Base-by-base conservation (phyloP, 2,113 vertebrate genomes). In the Oophaga pumilio region DNA sequence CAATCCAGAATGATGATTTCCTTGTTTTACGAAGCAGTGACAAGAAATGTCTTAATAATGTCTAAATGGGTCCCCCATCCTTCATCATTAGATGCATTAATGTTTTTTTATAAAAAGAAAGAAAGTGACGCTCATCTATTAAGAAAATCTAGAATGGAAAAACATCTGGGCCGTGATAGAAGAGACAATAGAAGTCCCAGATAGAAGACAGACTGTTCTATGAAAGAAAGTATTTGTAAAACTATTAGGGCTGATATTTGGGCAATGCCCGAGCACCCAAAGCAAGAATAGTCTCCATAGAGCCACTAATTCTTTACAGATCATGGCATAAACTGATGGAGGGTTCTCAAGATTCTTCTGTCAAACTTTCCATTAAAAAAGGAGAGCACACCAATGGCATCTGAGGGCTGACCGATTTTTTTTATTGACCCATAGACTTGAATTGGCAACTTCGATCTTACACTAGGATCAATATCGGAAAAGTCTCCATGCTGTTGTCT, bases 1-100 rank as follows among this genome's bases (percentile, higher is more conserved):
- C 85, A 87, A n/a, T 22, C 62, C 62, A 33, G 71, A 87, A 59
- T 43, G 50, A 52, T 69, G 76, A 52, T 80, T 80, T 62, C 24
- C 43, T n/a, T 56, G 60, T 79, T 68, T 33, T 0, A 49, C 20
- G 14, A 43, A 69, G 24, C 52, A 0, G 26, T 22, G 49, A 9
- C 76, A 71, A 53, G 76, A 80, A 81, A 71, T 24, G 62, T 80
- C 76, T 57, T 43, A 56, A 71, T 52, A 76, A 76, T 49, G 57
- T 66, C 57, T 85, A 76, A 76, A 85, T 76, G 8, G 7, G 4
- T 15, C 20, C 84, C 10, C 9, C 43, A 52, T 43, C 33, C 33
- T 5, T 5, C 33, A 2, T 33, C 59, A 68, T 83, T 43, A 83
- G 1, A 14, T 49, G 59, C 17, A 68, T 66, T 64, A 82, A 26